These are phyloP conservation scores for Odontomachus brunneus DNA, from an alignment of 1,140 invertebrate genomes.

Conservation along the genomic window DNA sequence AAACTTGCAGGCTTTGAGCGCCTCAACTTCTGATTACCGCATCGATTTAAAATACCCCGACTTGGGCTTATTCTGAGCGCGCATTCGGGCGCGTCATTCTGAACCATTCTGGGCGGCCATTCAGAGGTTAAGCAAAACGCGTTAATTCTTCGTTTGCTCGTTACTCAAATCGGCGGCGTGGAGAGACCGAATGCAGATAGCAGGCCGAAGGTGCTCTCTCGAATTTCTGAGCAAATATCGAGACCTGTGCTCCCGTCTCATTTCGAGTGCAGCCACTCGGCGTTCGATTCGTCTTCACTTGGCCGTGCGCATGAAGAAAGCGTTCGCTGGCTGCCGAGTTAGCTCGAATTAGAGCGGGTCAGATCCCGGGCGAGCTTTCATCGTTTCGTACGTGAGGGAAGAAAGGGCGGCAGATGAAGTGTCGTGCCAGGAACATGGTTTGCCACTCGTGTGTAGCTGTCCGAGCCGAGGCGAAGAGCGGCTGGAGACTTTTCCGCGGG, in stretches of 20 bases:
- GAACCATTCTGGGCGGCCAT: too few species aligned
- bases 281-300: conserved; percentile 54
- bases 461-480: conserved; percentile 32
- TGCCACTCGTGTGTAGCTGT: conserved; percentile 61
- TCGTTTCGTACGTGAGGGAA: conserved; percentile 45
- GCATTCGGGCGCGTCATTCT: too few species aligned
- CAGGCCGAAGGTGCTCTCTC: neutral
- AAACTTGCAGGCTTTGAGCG: neutral
- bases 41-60: neutral
- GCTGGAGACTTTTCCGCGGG: conserved; percentile 52
- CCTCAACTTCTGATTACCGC: neutral
- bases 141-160: neutral
- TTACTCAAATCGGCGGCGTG: neutral
- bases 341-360: conserved; percentile 57
- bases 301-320: conserved; percentile 40
- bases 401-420: conserved; percentile 66
- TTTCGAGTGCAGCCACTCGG: conserved; percentile 33
- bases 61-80: too few species aligned
- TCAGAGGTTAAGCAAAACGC: neutral
- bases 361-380: conserved; percentile 51
- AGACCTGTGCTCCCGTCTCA: neutral
- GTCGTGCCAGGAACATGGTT: conserved; percentile 32
- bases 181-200: conserved; percentile 2
- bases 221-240: conserved; percentile 16
- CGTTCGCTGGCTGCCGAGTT: conserved; percentile 55